Evolutionary conservation across 2,888 invertebrate genomes (phyloP).

Genomic region (Shargacucullia verbasci): DNA sequence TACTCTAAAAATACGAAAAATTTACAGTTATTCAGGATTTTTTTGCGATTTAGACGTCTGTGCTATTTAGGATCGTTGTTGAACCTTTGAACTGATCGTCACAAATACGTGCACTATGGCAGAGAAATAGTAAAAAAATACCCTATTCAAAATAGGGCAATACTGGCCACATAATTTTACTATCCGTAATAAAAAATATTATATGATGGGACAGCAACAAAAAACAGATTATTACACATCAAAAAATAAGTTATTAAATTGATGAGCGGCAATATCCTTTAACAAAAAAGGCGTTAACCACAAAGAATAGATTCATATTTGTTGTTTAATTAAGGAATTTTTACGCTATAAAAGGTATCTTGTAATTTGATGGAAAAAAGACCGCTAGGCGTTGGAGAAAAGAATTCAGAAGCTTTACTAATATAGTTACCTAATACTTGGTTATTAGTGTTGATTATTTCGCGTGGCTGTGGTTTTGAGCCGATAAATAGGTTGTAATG

Average conservation of each 20-base stretch:
- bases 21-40: too few relatives aligned
- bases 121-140: slow-evolving; percentile 12
- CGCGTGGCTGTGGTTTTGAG: not conserved
- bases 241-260: slow-evolving; percentile 80
- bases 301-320: slow-evolving; percentile 79
- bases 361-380: slow-evolving; percentile 65
- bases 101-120: not conserved
- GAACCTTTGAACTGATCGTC: too few relatives aligned
- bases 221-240: slow-evolving; percentile 74
- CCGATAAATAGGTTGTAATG: not conserved
- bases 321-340: slow-evolving; percentile 84
- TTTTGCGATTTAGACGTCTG: too few relatives aligned
- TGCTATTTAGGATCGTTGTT: too few relatives aligned
- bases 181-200: slow-evolving; percentile 46
- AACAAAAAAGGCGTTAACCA: slow-evolving; percentile 82
- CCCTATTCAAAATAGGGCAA: slow-evolving; percentile 24
- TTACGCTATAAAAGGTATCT: slow-evolving; percentile 80
- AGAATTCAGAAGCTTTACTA: slow-evolving; percentile 68
- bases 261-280: slow-evolving; percentile 81
- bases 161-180: slow-evolving; percentile 43
- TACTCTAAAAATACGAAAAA: too few relatives aligned
- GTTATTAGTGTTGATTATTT: slow-evolving; percentile 17
- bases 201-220: slow-evolving; percentile 51
- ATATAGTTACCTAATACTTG: slow-evolving; percentile 48
- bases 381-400: slow-evolving; percentile 59